Percentiles rank a stretch among this genome's conserved stretches.
Evolutionary conservation across 2,113 vertebrate species (phyloP).

Genomic region (Pelodiscus sinensis): DNA sequence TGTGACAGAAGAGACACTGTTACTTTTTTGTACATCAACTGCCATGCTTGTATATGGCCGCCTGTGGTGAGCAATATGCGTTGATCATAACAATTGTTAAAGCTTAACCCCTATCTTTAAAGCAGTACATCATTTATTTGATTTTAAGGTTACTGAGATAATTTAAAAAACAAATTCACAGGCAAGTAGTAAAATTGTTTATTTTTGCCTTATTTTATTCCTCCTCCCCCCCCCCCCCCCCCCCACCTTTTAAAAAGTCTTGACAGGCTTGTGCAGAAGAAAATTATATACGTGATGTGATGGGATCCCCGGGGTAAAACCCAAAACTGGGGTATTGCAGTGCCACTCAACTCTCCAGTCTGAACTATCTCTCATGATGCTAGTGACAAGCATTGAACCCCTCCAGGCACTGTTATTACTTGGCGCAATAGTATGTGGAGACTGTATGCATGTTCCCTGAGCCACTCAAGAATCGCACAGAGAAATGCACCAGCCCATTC

Average conservation of each 20-base stretch:
- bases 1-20: background rate
- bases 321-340: no score
- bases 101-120: background rate
- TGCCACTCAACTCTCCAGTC: no score
- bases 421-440: no score
- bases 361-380: no score
- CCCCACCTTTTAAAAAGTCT: background rate
- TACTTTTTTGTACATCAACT: background rate
- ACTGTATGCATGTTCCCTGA: no score
- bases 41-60: background rate
- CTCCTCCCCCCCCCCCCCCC: background rate
- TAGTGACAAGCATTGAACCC: no score
- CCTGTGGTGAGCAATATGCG: background rate
- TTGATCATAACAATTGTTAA: background rate
- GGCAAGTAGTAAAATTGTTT: background rate
- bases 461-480: no score
- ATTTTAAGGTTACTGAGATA: background rate
- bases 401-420: no score
- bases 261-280: background rate
- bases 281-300: background rate
- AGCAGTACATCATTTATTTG: background rate
- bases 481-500: no score
- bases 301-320: no score
- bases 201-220: background rate
- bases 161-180: background rate